phyloP scores from a whole-genome alignment of 2,888 invertebrate species.

The Amphipoea lucens region DNA sequence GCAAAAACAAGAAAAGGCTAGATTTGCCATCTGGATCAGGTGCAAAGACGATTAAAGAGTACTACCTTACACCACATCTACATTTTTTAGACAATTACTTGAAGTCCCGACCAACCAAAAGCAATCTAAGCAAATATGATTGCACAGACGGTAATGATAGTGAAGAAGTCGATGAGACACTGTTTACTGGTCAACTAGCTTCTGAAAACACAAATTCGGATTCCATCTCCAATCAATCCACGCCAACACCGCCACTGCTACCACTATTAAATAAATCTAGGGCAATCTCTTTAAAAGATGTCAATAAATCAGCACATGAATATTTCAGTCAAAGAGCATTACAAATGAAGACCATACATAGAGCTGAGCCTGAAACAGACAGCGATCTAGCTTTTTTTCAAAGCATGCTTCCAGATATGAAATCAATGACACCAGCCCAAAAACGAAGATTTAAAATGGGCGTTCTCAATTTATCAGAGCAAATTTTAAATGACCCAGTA shows the following conservation, averaged over 20 bases:
- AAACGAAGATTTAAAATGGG: conserved; percentile 54
- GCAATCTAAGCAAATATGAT: conserved; percentile 40
- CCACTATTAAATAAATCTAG: too few species aligned
- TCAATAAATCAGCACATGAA: neutral
- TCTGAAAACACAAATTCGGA: too few species aligned
- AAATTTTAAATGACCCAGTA: conserved; percentile 56
- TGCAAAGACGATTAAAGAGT: conserved; percentile 45
- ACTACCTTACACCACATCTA: conserved; percentile 44
- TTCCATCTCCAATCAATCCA: too few species aligned
- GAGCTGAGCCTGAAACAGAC: conserved; percentile 47
- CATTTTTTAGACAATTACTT: conserved; percentile 51
- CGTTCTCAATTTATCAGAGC: conserved; percentile 43
- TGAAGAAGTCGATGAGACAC: conserved; percentile 36
- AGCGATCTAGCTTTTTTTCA: conserved; percentile 47
- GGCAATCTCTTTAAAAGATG: too few species aligned
- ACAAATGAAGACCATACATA: conserved; percentile 46
- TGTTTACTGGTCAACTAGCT: conserved; percentile 10
- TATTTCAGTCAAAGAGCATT: conserved; percentile 51
- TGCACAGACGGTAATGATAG: conserved; percentile 40
- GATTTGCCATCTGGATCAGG: conserved; percentile 43
- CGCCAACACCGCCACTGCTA: too few species aligned
- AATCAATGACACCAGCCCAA: conserved; percentile 49
- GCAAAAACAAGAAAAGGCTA: conserved; percentile 42
- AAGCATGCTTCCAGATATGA: conserved; percentile 54
- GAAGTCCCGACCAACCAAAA: conserved; percentile 54